Evolutionary conservation across 2,797 vertebrate genomes (phyloP).

Genomic region (Poeciliopsis paucimaculata): DNA sequence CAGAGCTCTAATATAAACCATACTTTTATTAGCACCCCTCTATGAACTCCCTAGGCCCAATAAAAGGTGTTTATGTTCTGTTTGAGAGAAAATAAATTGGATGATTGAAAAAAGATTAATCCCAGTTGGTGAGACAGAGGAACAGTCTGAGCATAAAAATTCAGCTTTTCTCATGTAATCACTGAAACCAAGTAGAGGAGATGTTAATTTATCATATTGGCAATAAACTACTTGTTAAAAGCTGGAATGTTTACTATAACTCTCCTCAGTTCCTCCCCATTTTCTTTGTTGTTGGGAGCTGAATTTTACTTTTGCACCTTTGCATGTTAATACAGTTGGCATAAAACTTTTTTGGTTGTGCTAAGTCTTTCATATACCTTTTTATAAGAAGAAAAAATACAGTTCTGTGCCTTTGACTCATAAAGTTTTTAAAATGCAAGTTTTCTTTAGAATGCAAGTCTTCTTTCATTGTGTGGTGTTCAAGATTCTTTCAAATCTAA

Average conservation of each 20-base stretch:
- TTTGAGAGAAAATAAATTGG: slow-evolving; percentile 60
- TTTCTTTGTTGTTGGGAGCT: neutral
- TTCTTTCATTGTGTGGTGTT: neutral
- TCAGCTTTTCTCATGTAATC: slow-evolving; percentile 43
- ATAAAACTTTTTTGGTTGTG: neutral
- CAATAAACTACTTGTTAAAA: neutral
- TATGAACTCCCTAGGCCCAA: slow-evolving; percentile 64
- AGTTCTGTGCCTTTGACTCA: neutral
- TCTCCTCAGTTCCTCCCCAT: neutral
- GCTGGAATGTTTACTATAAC: neutral
- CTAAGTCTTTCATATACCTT: neutral
- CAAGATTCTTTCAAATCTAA: neutral
- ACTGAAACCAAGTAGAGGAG: slow-evolving; percentile 29
- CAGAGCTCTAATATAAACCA: slow-evolving; percentile 61
- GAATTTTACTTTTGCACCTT: neutral
- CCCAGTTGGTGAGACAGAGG: slow-evolving; percentile 40
- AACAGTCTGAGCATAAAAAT: slow-evolving; percentile 30
- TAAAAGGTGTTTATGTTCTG: slow-evolving; percentile 75
- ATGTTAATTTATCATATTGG: slow-evolving; percentile 2
- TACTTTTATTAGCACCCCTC: slow-evolving; percentile 63
- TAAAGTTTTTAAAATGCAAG: neutral
- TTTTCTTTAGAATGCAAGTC: too few species aligned
- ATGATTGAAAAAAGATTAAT: slow-evolving; percentile 66
- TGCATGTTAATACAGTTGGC: neutral
- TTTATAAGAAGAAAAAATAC: neutral